Conservation (phyloP, 2,888 invertebrate species). For the Perdita meconis region DNA sequence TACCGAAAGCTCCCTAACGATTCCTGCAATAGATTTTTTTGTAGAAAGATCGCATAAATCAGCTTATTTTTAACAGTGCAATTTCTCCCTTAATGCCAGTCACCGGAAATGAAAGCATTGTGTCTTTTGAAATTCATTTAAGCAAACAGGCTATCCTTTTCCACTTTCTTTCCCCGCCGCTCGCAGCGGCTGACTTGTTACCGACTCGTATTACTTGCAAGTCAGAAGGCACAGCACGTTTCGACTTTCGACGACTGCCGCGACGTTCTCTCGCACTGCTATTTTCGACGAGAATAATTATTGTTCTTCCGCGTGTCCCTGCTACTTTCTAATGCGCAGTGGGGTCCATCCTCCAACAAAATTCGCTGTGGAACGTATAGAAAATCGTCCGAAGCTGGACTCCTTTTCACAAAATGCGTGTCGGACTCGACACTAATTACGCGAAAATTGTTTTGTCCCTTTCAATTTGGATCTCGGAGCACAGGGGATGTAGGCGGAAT, state of each 20-base stretch:
- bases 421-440: slow-evolving; percentile 25
- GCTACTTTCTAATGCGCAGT: neutral
- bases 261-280: slow-evolving; percentile 22
- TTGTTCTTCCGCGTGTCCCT: slow-evolving; percentile 27
- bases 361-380: slow-evolving; percentile 19
- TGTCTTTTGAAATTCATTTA: slow-evolving; percentile 48
- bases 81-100: too few relatives aligned
- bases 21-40: too few relatives aligned
- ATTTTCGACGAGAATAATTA: slow-evolving; percentile 54
- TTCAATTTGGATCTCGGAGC: neutral
- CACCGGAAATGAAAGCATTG: slow-evolving; percentile 13
- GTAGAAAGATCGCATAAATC: too few relatives aligned
- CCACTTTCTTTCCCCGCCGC: slow-evolving; percentile 5
- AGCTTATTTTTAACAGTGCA: too few relatives aligned
- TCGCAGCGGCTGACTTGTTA: slow-evolving; percentile 28
- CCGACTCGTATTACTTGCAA: slow-evolving; percentile 54
- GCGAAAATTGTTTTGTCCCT: slow-evolving; percentile 28
- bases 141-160: slow-evolving; percentile 3
- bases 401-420: neutral
- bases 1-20: too few relatives aligned
- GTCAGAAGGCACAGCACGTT: slow-evolving; percentile 44
- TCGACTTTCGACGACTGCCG: slow-evolving; percentile 19
- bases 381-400: slow-evolving; percentile 16
- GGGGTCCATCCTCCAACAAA: slow-evolving; percentile 2
- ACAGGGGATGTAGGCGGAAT: too few relatives aligned